Percentiles rank a stretch among this genome's conserved stretches.
Conservation (phyloP, 2,113 vertebrate species). For the Andinoacara biseriatus region DNA sequence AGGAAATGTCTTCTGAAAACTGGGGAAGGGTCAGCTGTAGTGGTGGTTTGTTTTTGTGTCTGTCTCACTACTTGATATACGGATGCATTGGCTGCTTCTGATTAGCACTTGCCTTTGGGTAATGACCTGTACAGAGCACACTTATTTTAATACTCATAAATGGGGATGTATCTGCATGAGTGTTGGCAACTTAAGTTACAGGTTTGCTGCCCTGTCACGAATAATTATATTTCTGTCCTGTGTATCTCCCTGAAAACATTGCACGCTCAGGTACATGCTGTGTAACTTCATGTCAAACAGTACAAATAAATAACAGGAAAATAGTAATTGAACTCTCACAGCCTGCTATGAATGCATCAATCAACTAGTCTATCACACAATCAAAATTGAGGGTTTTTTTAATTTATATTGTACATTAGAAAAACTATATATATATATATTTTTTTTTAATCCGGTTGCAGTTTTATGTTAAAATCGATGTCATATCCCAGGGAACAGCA, state of each 20-base stretch:
- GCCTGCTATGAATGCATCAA: slow-evolving; percentile 14
- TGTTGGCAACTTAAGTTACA: slow-evolving; percentile 22
- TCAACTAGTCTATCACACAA: slow-evolving; percentile 7
- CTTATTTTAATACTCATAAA: slow-evolving; percentile 17
- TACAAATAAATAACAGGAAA: slow-evolving; percentile 14
- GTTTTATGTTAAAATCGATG: background rate
- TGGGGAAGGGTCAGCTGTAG: slow-evolving; percentile 25
- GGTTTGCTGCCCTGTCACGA: slow-evolving; percentile 17
- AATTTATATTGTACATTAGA: background rate
- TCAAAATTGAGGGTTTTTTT: slow-evolving; percentile 20
- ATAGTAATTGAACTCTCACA: background rate
- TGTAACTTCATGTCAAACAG: background rate
- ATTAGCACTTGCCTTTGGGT: slow-evolving; percentile 24
- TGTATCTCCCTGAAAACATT: slow-evolving; percentile 3
- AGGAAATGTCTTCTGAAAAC: slow-evolving; percentile 18
- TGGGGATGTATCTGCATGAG: slow-evolving; percentile 12
- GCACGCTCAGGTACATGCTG: background rate
- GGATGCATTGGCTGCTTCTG: slow-evolving; percentile 4
- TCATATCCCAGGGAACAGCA: slow-evolving; percentile 7
- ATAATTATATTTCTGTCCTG: slow-evolving; percentile 16
- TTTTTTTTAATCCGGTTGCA: background rate
- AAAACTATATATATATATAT: no score
- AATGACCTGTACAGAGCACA: slow-evolving; percentile 24
- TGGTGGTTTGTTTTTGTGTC: background rate
- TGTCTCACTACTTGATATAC: background rate